These are phyloP conservation scores for Epicauta chinensis DNA, from an alignment of 1,140 invertebrate species.

Conservation along the genomic window DNA sequence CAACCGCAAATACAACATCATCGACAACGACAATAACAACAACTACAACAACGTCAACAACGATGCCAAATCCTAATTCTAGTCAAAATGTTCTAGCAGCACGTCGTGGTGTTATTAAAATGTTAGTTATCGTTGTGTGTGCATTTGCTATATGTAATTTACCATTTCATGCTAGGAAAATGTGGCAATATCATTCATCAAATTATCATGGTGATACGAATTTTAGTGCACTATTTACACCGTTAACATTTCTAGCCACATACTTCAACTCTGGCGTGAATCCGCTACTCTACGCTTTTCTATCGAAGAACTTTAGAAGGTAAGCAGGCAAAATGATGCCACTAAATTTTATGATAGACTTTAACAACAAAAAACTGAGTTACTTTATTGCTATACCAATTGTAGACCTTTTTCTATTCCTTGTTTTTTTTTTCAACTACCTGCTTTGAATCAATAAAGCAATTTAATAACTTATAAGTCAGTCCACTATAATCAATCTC, in stretches of 20 bases:
- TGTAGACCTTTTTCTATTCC: too few relatives aligned
- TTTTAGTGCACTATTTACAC: conserved; percentile 69
- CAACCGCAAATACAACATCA: conserved; percentile 24
- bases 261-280: conserved; percentile 83
- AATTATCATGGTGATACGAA: conserved; percentile 35
- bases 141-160: conserved; percentile 80
- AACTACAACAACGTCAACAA: conserved; percentile 18
- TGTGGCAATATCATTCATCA: conserved; percentile 63
- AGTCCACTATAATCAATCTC: too few relatives aligned
- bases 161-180: conserved; percentile 75
- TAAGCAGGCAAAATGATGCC: conserved; percentile 16
- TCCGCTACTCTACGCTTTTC: conserved; percentile 76
- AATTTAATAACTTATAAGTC: too few relatives aligned
- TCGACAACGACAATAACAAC: conserved; percentile 16
- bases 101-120: conserved; percentile 64
- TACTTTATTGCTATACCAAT: too few relatives aligned
- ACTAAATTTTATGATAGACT: neutral
- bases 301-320: conserved; percentile 67
- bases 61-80: conserved; percentile 45
- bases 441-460: too few relatives aligned
- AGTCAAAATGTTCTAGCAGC: conserved; percentile 63
- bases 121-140: conserved; percentile 73
- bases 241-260: conserved; percentile 74
- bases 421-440: too few relatives aligned
- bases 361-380: neutral